Evolutionary conservation across 64 coral and sea anemone species (phyloP), one percentile per base, ranked within the genome.

Genomic region (Stichodactyla helianthus): DNA sequence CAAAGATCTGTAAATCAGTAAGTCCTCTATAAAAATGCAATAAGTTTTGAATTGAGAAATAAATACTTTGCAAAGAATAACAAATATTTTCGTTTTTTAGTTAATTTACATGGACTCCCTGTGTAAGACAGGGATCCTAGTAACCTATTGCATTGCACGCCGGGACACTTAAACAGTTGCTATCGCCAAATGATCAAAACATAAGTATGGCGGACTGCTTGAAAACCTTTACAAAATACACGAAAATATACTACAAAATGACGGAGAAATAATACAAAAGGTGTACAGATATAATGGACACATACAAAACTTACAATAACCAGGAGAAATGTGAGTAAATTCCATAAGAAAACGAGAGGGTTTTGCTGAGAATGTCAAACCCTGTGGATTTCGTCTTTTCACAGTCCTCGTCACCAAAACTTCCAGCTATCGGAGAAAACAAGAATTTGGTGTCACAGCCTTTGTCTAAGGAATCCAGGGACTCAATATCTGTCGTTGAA

Each of bases 101-200:
- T 11, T 58, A 9, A 58, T 11, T 58, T 0, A 58, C 8, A 58
- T 58, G 55, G 14, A 5, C 35, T 44, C 14, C 9, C 9, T 58
- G 55, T 58, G 8, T 58, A 15, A 58, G 55, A 58, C 55, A 11
- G 55, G 89, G 71, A 77, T 53, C 89, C 77, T 90, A 59, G 89
- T 60, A 83, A 92, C 87, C 77, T 59, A 68, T 71, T 81, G 93
- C 86, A 71, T 27, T 82, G 89, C 50, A 89, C 86, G 83, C 83
- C 88, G 93, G 93, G 93, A 85, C 89, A 76, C 81, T 86, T 95
- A 89, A 94, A 89, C 93, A 92, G 94, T 95, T 95, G 94, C 94
- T 95, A 95, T n/a, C 89, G 86, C 88, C 52, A 92, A 92, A 92
- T 92, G 81, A 87, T 88, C 89, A 74, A 74, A 26, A 31, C n/a